These are phyloP conservation scores for Halichondria panicea DNA, from an alignment of 37 sponge, comb jelly and placozoan species.

Conservation along the genomic window DNA sequence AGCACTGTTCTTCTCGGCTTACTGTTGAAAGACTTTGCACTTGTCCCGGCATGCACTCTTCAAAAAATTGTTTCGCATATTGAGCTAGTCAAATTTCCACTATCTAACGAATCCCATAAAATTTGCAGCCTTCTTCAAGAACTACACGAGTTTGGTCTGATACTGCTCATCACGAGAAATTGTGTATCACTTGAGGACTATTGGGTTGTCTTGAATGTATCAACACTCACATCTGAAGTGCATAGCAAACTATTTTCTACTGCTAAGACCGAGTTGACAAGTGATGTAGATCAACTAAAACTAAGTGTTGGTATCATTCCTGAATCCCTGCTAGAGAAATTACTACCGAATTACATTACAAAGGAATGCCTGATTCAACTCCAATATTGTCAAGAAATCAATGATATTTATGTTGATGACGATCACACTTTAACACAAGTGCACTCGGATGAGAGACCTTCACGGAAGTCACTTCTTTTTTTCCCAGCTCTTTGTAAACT, in stretches of 20 bases:
- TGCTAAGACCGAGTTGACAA: not conserved
- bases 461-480: not conserved
- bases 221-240: not conserved
- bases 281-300: not conserved
- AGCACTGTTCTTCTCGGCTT: not conserved
- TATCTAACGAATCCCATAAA: not conserved
- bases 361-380: not conserved
- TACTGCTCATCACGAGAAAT: not conserved
- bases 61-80: not conserved
- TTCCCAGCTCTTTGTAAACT: not conserved
- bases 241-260: not conserved
- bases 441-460: not conserved
- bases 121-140: not conserved
- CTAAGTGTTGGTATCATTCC: not conserved
- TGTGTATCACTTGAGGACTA: not conserved
- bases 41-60: not conserved
- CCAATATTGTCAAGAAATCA: not conserved
- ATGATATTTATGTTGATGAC: not conserved
- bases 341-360: not conserved
- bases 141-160: not conserved
- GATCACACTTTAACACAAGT: not conserved
- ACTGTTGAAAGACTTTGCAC: not conserved
- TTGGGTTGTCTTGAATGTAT: not conserved
- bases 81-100: not conserved
- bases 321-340: not conserved